Base-by-base conservation (phyloP, 2,797 vertebrate species). In the Hafferia zeledoni region DNA sequence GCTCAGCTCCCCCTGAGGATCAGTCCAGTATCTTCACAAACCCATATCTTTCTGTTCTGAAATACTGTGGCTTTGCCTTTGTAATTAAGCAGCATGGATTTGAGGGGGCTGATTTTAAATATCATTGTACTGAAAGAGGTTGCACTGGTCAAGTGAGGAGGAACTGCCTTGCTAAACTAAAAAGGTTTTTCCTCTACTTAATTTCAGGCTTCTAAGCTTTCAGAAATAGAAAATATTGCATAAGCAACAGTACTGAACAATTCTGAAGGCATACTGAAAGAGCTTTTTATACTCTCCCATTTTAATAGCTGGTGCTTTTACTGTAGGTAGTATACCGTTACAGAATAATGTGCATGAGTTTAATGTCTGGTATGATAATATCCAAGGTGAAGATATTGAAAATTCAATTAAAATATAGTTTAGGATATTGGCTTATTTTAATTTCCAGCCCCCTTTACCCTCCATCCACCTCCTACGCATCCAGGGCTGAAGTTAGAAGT, bases 351-450 rank as follows among this genome's bases (percentile, higher is more conserved):
- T 89, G 59, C 90, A 94, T 81, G 69, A 68, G 92, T 94, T 97
- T 96, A 96, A 92, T 95, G 96, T 60, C 94, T 94, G 23, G 46
- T 93, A 93, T 91, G 85, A 93, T 96, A 94, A 93, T 88, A 94
- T 96, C 77, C 77, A 85, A 95, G 83, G 93, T 79, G 71, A 96
- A 87, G 79, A 94, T 96, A 96, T 50, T 95, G 96, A 97, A 96
- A 96, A 96, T 92, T 85, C 93, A 91, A 96, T 97, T 97, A 97
- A 90, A 94, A 89, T 88, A 89, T 59, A 96, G 92, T 96, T 96
- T 94, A 78, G 78, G 53, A 88, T 94, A 97, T 94, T 86, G 77
- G 37, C 43, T 93, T 94, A 83, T 90, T 95, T 95, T 97, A 94
- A 96, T 94, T 95, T 95, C 41, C 65, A 93, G 50, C 17, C 87